These are phyloP conservation scores for Pseudomugil gertrudae DNA, from an alignment of 2,797 vertebrate genomes.

Conservation along the genomic window DNA sequence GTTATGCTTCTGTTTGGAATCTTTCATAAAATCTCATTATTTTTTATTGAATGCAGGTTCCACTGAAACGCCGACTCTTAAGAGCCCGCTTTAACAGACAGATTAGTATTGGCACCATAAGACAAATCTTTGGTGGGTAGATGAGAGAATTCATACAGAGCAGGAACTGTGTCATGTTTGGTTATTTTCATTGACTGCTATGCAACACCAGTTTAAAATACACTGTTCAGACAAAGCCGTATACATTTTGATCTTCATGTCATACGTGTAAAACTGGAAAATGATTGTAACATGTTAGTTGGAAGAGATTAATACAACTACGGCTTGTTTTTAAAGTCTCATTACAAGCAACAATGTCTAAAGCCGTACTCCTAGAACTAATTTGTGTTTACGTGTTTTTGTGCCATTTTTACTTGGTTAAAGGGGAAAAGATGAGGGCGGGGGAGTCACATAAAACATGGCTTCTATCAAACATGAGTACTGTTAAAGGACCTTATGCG, in stretches of 20 bases:
- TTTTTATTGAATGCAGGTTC: conserved; percentile 79
- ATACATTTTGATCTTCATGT: not conserved
- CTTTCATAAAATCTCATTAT: conserved; percentile 84
- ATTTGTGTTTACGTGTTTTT: too few relatives aligned
- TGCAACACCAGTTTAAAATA: not conserved
- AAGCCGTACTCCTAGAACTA: too few relatives aligned
- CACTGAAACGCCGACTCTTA: conserved; percentile 49
- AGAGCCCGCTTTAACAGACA: conserved; percentile 33
- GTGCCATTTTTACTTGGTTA: too few relatives aligned
- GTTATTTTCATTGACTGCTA: not conserved
- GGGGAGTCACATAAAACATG: not conserved
- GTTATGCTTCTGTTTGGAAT: conserved; percentile 84
- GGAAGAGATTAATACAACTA: not conserved
- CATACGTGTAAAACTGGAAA: not conserved
- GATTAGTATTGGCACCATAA: conserved; percentile 53
- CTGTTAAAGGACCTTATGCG: too few relatives aligned
- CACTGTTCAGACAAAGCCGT: not conserved
- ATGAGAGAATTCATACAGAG: not conserved
- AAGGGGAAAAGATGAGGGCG: too few relatives aligned
- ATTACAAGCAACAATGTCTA: too few relatives aligned
- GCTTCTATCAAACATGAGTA: not conserved
- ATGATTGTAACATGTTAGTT: not conserved
- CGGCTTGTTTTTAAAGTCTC: too few relatives aligned
- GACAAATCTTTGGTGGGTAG: conserved; percentile 31
- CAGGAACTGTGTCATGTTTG: not conserved